These are phyloP conservation scores for Echinops telfairi DNA, from an alignment of 2,113 vertebrate genomes.

Conservation along the genomic window DNA sequence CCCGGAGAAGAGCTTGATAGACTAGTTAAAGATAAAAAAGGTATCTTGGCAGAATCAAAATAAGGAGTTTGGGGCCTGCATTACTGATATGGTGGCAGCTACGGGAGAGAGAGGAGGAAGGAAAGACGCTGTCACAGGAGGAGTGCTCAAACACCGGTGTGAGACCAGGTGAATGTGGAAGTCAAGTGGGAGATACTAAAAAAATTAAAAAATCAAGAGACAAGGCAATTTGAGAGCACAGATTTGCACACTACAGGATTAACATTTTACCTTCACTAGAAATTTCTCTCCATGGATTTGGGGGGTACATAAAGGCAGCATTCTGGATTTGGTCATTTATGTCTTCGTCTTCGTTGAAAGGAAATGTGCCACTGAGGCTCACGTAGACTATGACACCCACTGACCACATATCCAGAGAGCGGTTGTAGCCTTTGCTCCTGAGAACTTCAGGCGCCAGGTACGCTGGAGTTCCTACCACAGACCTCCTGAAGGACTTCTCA, in stretches of 20 bases:
- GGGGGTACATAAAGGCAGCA: conserved; percentile 98
- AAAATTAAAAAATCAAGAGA: background rate
- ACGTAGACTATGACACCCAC: conserved; percentile 98
- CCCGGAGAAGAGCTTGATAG: background rate
- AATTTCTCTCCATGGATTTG: conserved; percentile 97
- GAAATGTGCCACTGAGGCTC: conserved; percentile 97
- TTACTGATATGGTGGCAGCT: background rate
- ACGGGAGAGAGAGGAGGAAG: background rate
- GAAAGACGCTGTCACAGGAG: background rate
- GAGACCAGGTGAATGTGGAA: conserved; percentile 1
- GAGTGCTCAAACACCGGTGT: background rate
- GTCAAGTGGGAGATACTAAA: background rate
- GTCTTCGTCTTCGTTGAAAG: conserved; percentile 98
- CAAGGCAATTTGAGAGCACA: conserved; percentile 4
- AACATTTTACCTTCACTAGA: conserved; percentile 93
- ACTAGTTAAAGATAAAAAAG: background rate
- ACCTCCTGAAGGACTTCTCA: conserved; percentile 97
- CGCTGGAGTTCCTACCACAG: conserved; percentile 97
- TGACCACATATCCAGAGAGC: conserved; percentile 99
- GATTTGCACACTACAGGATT: conserved; percentile 18
- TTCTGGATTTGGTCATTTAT: conserved; percentile 99
- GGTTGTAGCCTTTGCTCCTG: conserved; percentile 98
- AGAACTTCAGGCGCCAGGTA: conserved; percentile 98
- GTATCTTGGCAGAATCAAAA: conserved; percentile 7
- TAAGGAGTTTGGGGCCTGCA: background rate